Evolutionary conservation across 2,113 vertebrate species (phyloP).

Genomic region (Salvelinus namaycush): DNA sequence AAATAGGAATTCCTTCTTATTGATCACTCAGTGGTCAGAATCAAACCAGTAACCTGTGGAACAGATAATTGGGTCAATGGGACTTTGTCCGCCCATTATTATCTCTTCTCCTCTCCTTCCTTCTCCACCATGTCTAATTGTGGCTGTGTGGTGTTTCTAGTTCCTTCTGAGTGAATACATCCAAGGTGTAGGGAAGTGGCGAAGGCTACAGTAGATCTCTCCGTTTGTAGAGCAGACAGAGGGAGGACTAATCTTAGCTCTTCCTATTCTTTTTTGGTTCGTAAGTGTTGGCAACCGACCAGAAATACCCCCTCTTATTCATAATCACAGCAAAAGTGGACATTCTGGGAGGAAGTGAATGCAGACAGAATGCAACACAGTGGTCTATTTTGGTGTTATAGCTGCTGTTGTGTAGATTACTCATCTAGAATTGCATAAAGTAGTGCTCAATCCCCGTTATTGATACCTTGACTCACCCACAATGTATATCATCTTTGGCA

Average conservation of each 20-base stretch:
- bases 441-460: constrained; percentile 19
- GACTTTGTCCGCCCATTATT: too few species aligned
- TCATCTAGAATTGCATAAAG: constrained; percentile 14
- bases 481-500: background rate
- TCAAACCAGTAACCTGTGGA: background rate
- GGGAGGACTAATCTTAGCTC: background rate
- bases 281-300: background rate
- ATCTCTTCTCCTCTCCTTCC: too few species aligned
- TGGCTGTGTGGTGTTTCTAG: background rate
- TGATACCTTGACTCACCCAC: constrained; percentile 37
- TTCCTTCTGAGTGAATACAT: background rate
- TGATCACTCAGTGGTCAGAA: background rate
- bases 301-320: background rate
- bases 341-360: background rate
- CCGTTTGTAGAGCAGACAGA: background rate
- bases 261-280: background rate
- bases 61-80: background rate
- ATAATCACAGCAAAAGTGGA: background rate
- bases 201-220: background rate
- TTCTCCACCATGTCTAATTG: too few species aligned
- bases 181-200: background rate
- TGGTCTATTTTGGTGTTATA: background rate
- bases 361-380: background rate
- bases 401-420: background rate
- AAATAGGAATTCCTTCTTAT: background rate